Evolutionary conservation across 2,113 vertebrate species (phyloP).

Genomic region (Bos javanicus): DNA sequence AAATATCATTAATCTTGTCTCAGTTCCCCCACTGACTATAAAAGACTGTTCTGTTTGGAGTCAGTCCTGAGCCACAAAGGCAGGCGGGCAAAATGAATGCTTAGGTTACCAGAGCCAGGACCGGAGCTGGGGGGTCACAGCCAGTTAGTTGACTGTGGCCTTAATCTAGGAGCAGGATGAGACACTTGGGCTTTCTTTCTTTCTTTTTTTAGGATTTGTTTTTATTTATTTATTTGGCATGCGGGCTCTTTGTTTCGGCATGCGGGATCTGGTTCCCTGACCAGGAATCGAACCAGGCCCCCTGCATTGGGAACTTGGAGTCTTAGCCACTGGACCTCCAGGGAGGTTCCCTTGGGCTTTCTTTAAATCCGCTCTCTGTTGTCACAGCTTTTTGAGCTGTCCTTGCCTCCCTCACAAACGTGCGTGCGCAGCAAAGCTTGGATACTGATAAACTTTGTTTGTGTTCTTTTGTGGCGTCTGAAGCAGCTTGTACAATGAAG

Average conservation of each 20-base stretch:
- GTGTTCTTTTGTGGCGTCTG: conserved; percentile 62
- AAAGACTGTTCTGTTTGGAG: background rate
- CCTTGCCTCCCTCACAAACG: background rate
- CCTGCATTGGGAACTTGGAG: background rate
- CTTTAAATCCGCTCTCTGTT: background rate
- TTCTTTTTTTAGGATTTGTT: background rate
- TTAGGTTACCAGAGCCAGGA: background rate
- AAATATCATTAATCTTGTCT: conserved; percentile 37
- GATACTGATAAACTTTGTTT: conserved; percentile 5
- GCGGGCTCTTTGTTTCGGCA: background rate
- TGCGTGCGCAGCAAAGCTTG: background rate
- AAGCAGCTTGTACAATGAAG: conserved; percentile 89
- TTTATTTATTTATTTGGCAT: background rate
- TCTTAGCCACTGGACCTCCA: background rate
- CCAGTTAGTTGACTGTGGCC: background rate
- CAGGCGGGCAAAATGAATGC: background rate
- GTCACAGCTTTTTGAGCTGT: background rate
- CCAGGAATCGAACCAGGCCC: background rate
- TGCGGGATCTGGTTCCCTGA: background rate
- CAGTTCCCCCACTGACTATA: background rate
- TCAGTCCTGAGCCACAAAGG: background rate
- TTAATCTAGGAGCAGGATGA: background rate
- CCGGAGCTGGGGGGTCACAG: background rate
- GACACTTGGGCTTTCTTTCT: background rate
- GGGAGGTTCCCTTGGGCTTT: background rate